Base-by-base conservation (phyloP, 2,888 invertebrate species). In the Microctonus brassicae region DNA sequence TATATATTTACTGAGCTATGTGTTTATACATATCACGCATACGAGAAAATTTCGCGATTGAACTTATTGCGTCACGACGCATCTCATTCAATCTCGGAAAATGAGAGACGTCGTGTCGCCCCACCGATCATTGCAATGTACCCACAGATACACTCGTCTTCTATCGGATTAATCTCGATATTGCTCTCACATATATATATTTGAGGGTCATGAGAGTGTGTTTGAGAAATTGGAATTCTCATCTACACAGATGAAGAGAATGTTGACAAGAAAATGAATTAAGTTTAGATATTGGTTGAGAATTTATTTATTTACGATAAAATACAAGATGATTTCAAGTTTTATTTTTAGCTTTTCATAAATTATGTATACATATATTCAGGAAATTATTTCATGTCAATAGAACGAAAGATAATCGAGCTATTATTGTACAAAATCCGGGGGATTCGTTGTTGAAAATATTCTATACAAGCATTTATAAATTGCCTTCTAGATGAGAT, bases 141-240 rank as follows among this genome's bases (percentile, higher is more conserved):
- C 24, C 29, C n/a, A n/a, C n/a, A n/a, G n/a, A n/a, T 24, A 2
- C 26, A 57, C 26, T 26, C 57, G 57, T 57, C 2, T 57, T n/a
- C 7, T n/a, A 57, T 29, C 26, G 57, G 57, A 57, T 57, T 57
- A 24, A 57, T 57, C 26, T 24, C 26, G 57, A 57, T 57, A 57
- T 57, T 57, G 57, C 24, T 57, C 26, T n/a, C 26, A 5, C 9
- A 17, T 47, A 47, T 57, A 24, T 57, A 26, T 24, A 26, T 24
- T 24, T 24, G 57, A 57, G 24, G 24, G 57, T 26, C 26, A 29
- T 7, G 26, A 29, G n/a, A 57, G 11, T 26, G 29, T 57, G 29
- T 57, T n/a, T n/a, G 26, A 24, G 57, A 26, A 57, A 57, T 26
- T 57, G 57, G 24, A 57, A n/a, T 13, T 57, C 4, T 4, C 26